A percentile compares a stretch with the other conserved stretches of the same genome.
Evolutionary conservation across 2,888 invertebrate genomes (phyloP).

Genomic region (Stegana nigrithorax): DNA sequence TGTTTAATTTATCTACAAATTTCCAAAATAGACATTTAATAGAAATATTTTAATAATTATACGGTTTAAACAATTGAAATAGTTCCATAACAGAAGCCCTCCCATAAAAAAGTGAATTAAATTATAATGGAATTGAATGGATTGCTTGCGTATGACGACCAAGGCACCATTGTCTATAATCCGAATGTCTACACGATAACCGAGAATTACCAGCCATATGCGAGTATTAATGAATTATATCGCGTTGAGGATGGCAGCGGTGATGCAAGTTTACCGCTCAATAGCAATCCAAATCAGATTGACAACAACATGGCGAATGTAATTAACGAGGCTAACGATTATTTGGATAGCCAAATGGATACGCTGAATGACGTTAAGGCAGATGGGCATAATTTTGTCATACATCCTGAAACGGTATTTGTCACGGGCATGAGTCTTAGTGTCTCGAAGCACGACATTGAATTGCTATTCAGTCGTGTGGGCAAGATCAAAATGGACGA

Average conservation of each 20-base stretch:
- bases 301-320: background rate
- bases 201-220: background rate
- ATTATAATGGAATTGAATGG: background rate
- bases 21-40: no score
- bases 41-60: no score
- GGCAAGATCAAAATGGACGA: conserved; percentile 41
- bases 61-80: no score
- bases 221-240: background rate
- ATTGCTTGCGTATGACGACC: background rate
- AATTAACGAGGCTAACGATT: background rate
- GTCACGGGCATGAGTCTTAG: conserved; percentile 46
- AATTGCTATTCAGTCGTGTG: conserved; percentile 38
- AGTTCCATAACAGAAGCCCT: no score
- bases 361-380: no score
- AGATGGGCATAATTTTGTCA: no score
- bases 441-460: conserved; percentile 48
- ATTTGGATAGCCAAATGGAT: background rate
- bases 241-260: conserved; percentile 46
- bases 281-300: background rate
- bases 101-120: no score
- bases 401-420: conserved; percentile 44
- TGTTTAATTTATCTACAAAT: no score
- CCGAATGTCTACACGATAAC: background rate
- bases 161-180: background rate
- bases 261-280: conserved; percentile 40